A percentile compares a stretch with the other conserved stretches of the same genome.
phyloP scores from a whole-genome alignment of 2,113 vertebrate genomes.

The Macquaria australasica region DNA sequence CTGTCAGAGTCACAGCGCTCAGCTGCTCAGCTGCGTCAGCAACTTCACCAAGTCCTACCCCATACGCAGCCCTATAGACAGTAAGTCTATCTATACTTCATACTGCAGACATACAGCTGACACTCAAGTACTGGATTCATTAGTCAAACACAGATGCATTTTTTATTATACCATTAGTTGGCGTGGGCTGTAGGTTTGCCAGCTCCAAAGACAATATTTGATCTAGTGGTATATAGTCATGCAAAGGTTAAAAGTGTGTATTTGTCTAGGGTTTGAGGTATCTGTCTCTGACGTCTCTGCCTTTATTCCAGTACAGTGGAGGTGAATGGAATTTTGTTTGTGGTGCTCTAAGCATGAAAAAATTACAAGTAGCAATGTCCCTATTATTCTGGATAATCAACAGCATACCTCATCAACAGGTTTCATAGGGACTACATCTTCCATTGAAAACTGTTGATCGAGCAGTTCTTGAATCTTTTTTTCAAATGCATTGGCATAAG shows the following conservation, averaged over 20 bases:
- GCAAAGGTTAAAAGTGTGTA: not conserved
- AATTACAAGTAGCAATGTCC: too few species aligned
- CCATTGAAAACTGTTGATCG: too few species aligned
- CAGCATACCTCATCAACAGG: too few species aligned
- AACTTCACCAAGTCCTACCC: slow-evolving; percentile 98
- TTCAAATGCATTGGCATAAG: too few species aligned
- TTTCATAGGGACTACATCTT: too few species aligned
- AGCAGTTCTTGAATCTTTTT: too few species aligned
- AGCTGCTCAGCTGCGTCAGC: slow-evolving; percentile 93
- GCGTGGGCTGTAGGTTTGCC: not conserved
- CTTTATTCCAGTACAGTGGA: too few species aligned
- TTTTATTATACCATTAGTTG: not conserved
- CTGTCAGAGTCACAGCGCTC: slow-evolving; percentile 92
- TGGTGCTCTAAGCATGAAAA: too few species aligned
- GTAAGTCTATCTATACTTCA: slow-evolving; percentile 83
- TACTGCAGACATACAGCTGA: not conserved
- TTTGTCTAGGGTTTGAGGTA: not conserved
- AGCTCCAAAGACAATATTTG: not conserved
- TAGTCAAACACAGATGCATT: not conserved
- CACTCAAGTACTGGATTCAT: not conserved
- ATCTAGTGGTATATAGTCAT: not conserved
- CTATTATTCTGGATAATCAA: too few species aligned
- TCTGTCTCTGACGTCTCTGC: too few species aligned
- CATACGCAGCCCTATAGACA: slow-evolving; percentile 96
- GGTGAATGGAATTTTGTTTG: too few species aligned